Base-by-base conservation (phyloP, 2,113 vertebrate species). In the Halcyon senegalensis region DNA sequence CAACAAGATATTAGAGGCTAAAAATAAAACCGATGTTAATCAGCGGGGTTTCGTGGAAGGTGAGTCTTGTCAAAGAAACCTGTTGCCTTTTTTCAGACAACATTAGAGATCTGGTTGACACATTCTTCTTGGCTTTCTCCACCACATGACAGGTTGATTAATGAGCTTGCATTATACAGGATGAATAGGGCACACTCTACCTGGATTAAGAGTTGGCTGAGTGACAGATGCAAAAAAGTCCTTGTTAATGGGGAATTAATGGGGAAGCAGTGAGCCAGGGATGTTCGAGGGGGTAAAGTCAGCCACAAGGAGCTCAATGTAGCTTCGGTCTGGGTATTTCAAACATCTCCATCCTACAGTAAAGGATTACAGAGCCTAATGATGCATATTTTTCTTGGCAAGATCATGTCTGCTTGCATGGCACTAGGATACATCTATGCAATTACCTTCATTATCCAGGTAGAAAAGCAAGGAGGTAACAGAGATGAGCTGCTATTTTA, bases 141-240 rank as follows among this genome's bases (percentile, higher is more conserved):
- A 77, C 75, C 89, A 88, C 46, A 41, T 1, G 67, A 77, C 84
- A 86, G 24, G 21, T 87, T 96, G 93, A 96, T 94, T 96, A 93
- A 97, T 73, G 94, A 91, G 37, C 70, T 85, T 2, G 14, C 46
- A 59, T 94, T 96, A 62, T 51, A 64, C 0, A 2, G 81, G 35
- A 91, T 82, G 84, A 94, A 87, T 60, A 89, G 89, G 58, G 53
- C 84, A 89, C 76, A 84, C 37, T 11, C 59, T 70, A 88, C 83
- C 62, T 76, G 84, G 69, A 58, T 93, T 93, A 91, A 87, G 60
- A 74, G 23, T 11, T 94, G 89, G 63, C 90, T 78, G 66, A 93
- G 37, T 69, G 84, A 85, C 82, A 94, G 63, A 74, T 58, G 50
- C 62, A 37, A 80, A 95, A 94, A 93, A n/a, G 44, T 73, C 41